phyloP scores from a whole-genome alignment of 2,888 invertebrate genomes.

The Polyploca ridens region DNA sequence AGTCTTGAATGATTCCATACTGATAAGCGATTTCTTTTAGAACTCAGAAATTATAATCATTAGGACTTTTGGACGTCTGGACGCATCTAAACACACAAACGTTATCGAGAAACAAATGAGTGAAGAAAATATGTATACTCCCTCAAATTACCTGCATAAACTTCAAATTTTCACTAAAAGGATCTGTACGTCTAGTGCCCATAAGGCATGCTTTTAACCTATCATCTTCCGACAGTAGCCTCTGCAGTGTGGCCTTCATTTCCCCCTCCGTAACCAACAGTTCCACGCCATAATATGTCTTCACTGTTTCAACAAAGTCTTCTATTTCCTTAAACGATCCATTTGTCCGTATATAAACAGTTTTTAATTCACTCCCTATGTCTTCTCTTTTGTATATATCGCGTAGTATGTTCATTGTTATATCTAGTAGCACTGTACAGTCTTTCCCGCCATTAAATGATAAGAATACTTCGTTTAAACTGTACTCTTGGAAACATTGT shows the following conservation, averaged over 20 bases:
- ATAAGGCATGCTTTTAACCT: conserved; percentile 93
- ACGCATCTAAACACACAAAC: too few relatives aligned
- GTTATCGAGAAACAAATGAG: background rate
- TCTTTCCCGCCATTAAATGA: conserved; percentile 99
- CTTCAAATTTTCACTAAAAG: conserved; percentile 87
- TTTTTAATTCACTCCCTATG: conserved; percentile 81
- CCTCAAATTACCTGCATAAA: conserved; percentile 86
- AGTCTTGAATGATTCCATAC: too few relatives aligned
- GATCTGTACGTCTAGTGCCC: conserved; percentile 96
- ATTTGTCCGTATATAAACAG: conserved; percentile 92
- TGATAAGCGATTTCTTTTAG: too few relatives aligned
- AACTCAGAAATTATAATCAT: too few relatives aligned
- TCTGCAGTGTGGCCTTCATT: conserved; percentile 89
- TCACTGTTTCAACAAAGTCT: conserved; percentile 90
- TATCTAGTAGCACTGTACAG: conserved; percentile 93
- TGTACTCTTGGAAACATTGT: conserved; percentile 86
- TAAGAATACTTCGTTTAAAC: conserved; percentile 91
- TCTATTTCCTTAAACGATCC: conserved; percentile 95
- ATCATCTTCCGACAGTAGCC: conserved; percentile 83
- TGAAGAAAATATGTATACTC: too few relatives aligned
- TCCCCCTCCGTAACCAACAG: conserved; percentile 87
- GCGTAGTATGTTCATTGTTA: conserved; percentile 61
- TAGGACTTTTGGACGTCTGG: too few relatives aligned
- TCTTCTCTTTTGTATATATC: conserved; percentile 56
- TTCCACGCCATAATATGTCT: conserved; percentile 89